Evolutionary conservation across 2,797 vertebrate genomes (phyloP).

Genomic region (Steatocranus sp.): DNA sequence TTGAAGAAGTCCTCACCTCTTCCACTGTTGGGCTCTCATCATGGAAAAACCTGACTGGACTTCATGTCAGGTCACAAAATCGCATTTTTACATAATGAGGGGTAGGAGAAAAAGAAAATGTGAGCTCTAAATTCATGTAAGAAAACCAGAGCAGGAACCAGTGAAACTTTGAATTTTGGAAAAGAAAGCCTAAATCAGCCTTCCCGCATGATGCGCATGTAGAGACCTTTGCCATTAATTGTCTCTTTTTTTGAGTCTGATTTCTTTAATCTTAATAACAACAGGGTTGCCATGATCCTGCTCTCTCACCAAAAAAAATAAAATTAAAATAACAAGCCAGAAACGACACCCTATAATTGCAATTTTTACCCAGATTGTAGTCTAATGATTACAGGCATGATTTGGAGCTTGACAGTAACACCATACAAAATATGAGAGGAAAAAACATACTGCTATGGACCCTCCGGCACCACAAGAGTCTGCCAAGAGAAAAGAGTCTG

Average conservation of each 20-base stretch:
- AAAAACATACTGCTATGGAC: background rate
- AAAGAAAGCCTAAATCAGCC: background rate
- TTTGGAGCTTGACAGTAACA: constrained; percentile 54
- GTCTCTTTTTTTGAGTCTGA: constrained; percentile 26
- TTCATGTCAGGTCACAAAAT: constrained; percentile 30
- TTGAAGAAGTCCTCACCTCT: constrained; percentile 49
- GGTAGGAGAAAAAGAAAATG: background rate
- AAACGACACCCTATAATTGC: constrained; percentile 60
- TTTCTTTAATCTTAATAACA: constrained; percentile 56
- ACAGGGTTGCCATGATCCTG: constrained; percentile 3
- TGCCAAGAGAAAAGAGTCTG: background rate
- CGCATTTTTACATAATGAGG: background rate
- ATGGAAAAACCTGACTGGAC: background rate
- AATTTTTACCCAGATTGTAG: constrained; percentile 61
- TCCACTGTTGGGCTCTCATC: background rate
- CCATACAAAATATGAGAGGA: background rate
- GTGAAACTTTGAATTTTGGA: background rate
- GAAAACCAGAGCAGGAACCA: background rate
- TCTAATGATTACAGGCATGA: constrained; percentile 56
- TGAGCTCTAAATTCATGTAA: background rate
- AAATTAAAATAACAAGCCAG: constrained; percentile 44
- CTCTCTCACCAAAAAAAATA: constrained; percentile 29
- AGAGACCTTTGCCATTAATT: constrained; percentile 40
- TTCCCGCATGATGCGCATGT: background rate
- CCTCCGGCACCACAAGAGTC: constrained; percentile 9